A percentile compares a stretch with the other conserved stretches of the same genome.
phyloP scores from a whole-genome alignment of 2,888 invertebrate genomes.

The Troides helena region DNA sequence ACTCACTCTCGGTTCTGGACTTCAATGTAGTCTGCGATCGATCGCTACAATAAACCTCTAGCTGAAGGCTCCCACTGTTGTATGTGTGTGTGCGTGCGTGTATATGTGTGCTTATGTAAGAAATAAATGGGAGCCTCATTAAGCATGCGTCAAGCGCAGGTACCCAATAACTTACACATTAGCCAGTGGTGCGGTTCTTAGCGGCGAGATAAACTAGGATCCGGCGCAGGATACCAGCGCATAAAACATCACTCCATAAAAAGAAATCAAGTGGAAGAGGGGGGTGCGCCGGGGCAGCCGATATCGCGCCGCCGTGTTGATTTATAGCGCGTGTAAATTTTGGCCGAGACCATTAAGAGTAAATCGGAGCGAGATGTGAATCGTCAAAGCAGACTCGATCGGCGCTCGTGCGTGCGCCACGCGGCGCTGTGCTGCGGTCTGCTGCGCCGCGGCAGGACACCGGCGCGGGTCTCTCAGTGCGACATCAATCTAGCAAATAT shows the following conservation, averaged over 20 bases:
- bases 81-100: too few species aligned
- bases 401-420: constrained; percentile 26
- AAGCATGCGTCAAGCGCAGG: constrained; percentile 3
- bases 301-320: constrained; percentile 48
- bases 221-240: constrained; percentile 23
- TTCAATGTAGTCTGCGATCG: too few species aligned
- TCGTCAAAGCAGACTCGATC: constrained; percentile 40
- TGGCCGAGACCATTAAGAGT: constrained; percentile 52
- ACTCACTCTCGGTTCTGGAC: too few species aligned
- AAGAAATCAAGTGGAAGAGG: constrained; percentile 35
- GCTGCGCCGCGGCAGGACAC: too few species aligned
- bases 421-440: too few species aligned
- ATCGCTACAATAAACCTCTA: too few species aligned
- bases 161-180: constrained; percentile 13
- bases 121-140: background rate
- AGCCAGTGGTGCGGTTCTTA: constrained; percentile 14
- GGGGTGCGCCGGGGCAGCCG: constrained; percentile 16
- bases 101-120: too few species aligned
- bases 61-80: too few species aligned
- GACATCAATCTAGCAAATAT: too few species aligned
- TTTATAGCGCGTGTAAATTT: constrained; percentile 61
- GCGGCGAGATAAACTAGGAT: constrained; percentile 16
- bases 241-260: constrained; percentile 37
- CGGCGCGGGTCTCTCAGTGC: too few species aligned
- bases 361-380: constrained; percentile 45